Base-by-base conservation (phyloP, 1,140 invertebrate genomes). In the Ladona fulva region DNA sequence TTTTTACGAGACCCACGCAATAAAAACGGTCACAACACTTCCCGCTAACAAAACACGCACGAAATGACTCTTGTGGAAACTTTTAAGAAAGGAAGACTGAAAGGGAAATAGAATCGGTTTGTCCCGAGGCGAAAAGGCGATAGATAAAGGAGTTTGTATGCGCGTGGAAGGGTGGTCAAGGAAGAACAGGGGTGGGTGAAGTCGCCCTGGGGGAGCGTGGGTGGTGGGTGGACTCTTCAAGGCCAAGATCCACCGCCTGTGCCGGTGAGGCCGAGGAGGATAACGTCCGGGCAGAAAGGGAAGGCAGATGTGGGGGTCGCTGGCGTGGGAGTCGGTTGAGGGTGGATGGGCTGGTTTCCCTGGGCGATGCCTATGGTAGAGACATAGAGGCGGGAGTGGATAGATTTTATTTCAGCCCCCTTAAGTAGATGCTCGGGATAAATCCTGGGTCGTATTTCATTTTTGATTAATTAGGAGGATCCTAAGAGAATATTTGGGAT, bases 221-320 rank as follows among this genome's bases (percentile, higher is more conserved):
- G 52, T 12, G 52, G 52, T 66, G 52, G 52, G 16, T 22, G 52
- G 52, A 66, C 52, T 66, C 3, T 66, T 66, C 52, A 66, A 66
- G 52, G 52, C 52, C 52, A 66, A 66, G 52, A 66, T 66, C 52
- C 52, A 66, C 52, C 52, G 52, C n/a, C 52, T 66, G 52, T 66
- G 52, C 52, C 52, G 52, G 52, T 66, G 52, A 6, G 52, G 52
- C 12, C 52, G 52, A 66, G 1, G 52, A 66, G 52, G 52, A 66
- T 19, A 22, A 66, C 14, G 52, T 66, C n/a, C 16, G n/a, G 52
- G 44, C 10, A 52, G 44, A 19, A 19, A 19, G 19, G 52, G 52
- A 22, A 66, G 52, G 52, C 52, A 66, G 52, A 16, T 66, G 52
- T 66, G 52, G 52, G 44, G 44, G 10, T 52, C 44, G 10, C 44